A percentile compares a stretch with the other conserved stretches of the same genome.
Conservation (phyloP, 2,888 invertebrate genomes). For the Eustalomyia histrio region DNA sequence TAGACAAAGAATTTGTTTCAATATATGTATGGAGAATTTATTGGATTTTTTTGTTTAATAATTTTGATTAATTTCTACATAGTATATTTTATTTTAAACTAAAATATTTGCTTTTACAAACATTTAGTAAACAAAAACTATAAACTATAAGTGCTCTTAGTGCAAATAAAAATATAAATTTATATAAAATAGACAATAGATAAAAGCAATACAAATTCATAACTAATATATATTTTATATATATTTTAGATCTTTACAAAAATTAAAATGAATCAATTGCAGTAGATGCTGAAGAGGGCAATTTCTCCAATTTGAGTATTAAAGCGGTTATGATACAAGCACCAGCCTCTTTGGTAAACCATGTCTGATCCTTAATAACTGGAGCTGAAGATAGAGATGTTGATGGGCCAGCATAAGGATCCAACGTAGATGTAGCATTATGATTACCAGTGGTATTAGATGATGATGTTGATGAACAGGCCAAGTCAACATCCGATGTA, state of each 20-base stretch:
- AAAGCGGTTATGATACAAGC: constrained; percentile 79
- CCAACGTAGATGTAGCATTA: constrained; percentile 47
- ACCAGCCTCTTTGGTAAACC: constrained; percentile 80
- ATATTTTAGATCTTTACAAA: constrained; percentile 20
- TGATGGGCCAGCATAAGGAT: constrained; percentile 56
- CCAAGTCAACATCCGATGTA: constrained; percentile 58
- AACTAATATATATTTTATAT: constrained; percentile 11
- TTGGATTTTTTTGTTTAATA: constrained; percentile 13
- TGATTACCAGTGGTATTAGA: constrained; percentile 52
- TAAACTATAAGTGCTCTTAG: constrained; percentile 53
- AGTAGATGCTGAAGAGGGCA: constrained; percentile 39
- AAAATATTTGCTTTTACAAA: constrained; percentile 7
- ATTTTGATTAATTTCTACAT: constrained; percentile 1
- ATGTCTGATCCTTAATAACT: constrained; percentile 76
- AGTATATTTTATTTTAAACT: not conserved
- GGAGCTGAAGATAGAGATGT: constrained; percentile 69
- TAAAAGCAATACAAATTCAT: constrained; percentile 27
- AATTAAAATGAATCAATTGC: constrained; percentile 52
- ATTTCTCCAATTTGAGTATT: constrained; percentile 76
- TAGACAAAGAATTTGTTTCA: too few relatives aligned
- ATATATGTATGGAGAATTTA: not conserved
- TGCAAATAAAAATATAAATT: constrained; percentile 34
- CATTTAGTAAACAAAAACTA: constrained; percentile 21
- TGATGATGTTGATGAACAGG: constrained; percentile 35
- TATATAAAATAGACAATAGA: constrained; percentile 29